Base-by-base conservation (phyloP, 2,113 vertebrate genomes). In the Mionectes macconnelli region DNA sequence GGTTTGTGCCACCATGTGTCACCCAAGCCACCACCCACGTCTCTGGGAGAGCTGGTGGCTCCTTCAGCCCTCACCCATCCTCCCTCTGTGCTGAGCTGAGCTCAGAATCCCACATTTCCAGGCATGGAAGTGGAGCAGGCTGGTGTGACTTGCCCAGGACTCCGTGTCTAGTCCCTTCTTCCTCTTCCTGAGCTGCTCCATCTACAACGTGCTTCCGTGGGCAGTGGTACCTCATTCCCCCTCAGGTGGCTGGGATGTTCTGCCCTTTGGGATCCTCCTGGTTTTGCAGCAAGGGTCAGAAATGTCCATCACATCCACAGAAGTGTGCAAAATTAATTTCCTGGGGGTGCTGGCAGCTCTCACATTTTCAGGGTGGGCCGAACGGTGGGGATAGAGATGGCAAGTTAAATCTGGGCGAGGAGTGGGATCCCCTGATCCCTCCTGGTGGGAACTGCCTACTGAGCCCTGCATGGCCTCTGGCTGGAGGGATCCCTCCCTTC, bases 291-390 rank as follows among this genome's bases (percentile, higher is more conserved):
- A 78, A 17, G 5, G 30, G 33, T 52, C 39, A 13, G 42, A 62
- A 49, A 37, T 4, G 14, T 25, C 67, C 44, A 1, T 0, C 23
- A 0, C 0, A 39, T 19, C n/a, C 0, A 0, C 1, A 9, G 33
- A 44, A 55, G 4, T 4, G 42, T 23, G 59, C 31, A 52, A 49
- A 78, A 59, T 44, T 28, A 1, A 2, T 47, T 68, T 50, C 45
- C 28, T 19, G 9, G 64, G 30, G 18, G 21, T 39, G 45, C 55
- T 24, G 23, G 70, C 42, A 39, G 44, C 39, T 53, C 2, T 2
- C 4, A 80, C 44, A 8, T 24, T 23, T 66, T 1, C 4, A 12
- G 53, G 35, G 4, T 7, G 33, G n/a, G 75, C 79, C 23, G 68
- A 13, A n/a, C 25, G 1, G 0, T 9, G 45, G n/a, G 3, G 55